Percentiles rank a stretch among this genome's conserved stretches.
phyloP scores from a whole-genome alignment of 2,888 invertebrate genomes.

The Caenorhabditis parvicauda region DNA sequence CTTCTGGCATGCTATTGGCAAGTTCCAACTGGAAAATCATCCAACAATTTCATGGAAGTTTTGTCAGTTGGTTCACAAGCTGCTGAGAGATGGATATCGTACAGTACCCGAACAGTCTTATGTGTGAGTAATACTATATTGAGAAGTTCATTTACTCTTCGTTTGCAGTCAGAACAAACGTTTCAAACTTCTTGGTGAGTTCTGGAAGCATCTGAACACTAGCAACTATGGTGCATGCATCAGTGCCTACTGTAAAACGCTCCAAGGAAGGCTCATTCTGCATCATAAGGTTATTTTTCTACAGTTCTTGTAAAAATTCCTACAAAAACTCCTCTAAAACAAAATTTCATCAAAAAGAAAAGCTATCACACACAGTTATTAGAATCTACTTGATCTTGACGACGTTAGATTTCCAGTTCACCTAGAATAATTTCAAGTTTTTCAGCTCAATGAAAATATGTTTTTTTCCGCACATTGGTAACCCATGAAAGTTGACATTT shows the following conservation, averaged over 20 bases:
- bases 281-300: conserved; percentile 73
- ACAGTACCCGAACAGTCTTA: conserved; percentile 44
- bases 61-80: conserved; percentile 92
- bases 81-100: conserved; percentile 87
- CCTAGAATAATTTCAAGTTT: too few relatives aligned
- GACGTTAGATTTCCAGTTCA: too few relatives aligned
- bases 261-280: conserved; percentile 87
- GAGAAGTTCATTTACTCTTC: neutral
- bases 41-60: conserved; percentile 98
- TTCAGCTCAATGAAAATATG: too few relatives aligned
- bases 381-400: too few relatives aligned
- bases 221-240: conserved; percentile 87
- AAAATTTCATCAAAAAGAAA: too few relatives aligned
- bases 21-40: conserved; percentile 84
- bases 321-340: neutral
- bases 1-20: conserved; percentile 78
- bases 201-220: conserved; percentile 77
- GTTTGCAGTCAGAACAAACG: conserved; percentile 34
- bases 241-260: conserved; percentile 79
- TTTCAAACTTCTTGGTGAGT: conserved; percentile 56
- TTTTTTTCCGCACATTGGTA: too few relatives aligned
- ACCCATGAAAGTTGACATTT: too few relatives aligned
- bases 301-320: neutral
- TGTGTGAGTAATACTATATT: conserved; percentile 15
- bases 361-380: too few relatives aligned